A percentile compares a stretch with the other conserved stretches of the same genome.
phyloP scores from a whole-genome alignment of 2,888 invertebrate genomes.

The Cheilosia soror region DNA sequence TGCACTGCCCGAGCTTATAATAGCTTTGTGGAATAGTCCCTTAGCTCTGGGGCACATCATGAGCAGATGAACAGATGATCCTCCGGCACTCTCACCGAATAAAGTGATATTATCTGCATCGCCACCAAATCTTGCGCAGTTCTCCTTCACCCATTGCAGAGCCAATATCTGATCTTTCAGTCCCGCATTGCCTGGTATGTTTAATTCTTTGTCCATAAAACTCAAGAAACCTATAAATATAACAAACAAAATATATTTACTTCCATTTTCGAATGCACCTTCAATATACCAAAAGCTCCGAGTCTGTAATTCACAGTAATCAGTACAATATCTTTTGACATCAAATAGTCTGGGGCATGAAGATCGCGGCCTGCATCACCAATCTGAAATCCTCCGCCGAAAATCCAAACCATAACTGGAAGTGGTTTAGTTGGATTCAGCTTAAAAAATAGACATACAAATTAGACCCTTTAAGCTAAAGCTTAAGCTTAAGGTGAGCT shows the following conservation, averaged over 20 bases:
- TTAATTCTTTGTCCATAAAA: constrained; percentile 83
- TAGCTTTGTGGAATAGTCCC: constrained; percentile 81
- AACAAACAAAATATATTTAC: background rate
- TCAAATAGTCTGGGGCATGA: constrained; percentile 83
- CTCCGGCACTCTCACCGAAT: constrained; percentile 85
- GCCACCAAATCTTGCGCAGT: constrained; percentile 84
- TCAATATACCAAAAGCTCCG: constrained; percentile 39
- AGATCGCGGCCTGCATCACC: constrained; percentile 81
- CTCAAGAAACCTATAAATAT: constrained; percentile 83
- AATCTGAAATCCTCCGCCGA: constrained; percentile 84
- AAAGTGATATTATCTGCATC: constrained; percentile 85
- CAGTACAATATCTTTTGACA: constrained; percentile 86
- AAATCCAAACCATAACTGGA: constrained; percentile 84
- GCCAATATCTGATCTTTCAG: constrained; percentile 85
- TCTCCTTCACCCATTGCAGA: constrained; percentile 84
- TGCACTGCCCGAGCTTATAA: constrained; percentile 81
- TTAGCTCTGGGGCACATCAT: constrained; percentile 81
- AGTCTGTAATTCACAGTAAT: constrained; percentile 87
- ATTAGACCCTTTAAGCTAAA: no score
- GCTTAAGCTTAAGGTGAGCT: background rate
- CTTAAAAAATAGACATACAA: background rate
- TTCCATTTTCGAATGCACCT: background rate
- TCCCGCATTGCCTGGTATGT: constrained; percentile 85
- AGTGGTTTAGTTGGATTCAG: constrained; percentile 67
- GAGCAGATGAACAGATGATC: constrained; percentile 82